phyloP scores from a whole-genome alignment of 2,113 vertebrate genomes.

The Pholis gunnellus region DNA sequence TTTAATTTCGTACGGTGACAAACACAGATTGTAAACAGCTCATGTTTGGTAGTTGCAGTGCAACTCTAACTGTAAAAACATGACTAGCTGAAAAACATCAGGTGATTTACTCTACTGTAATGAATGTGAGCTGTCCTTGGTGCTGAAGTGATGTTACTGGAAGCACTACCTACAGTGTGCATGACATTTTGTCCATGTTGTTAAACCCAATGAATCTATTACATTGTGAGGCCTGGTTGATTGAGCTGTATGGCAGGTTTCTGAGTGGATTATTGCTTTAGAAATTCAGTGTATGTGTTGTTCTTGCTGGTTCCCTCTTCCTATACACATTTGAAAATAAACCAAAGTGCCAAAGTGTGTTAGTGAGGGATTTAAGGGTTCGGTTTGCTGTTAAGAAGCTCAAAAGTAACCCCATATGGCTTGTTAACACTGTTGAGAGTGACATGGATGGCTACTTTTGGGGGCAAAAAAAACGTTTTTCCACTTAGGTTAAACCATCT shows the following conservation, averaged over 20 bases:
- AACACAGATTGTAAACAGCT: neutral
- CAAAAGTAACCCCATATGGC: neutral
- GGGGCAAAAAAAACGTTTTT: neutral
- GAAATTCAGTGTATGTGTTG: neutral
- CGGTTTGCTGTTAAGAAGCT: too few relatives aligned
- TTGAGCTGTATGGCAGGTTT: neutral
- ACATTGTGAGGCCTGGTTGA: neutral
- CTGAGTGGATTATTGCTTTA: neutral
- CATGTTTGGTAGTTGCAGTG: neutral
- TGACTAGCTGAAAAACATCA: too few relatives aligned
- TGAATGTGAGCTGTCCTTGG: conserved; percentile 6
- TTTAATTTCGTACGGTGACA: neutral
- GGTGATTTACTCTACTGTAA: neutral
- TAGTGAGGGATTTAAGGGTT: neutral
- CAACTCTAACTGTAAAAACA: neutral
- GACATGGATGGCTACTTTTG: neutral
- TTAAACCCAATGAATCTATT: neutral
- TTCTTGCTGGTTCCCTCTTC: neutral
- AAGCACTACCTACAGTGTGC: neutral
- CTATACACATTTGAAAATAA: neutral
- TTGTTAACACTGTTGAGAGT: neutral
- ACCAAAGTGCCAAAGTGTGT: neutral
- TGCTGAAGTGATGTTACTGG: conserved; percentile 12
- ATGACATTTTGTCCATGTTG: neutral
- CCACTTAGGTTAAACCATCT: neutral